Conservation (phyloP, 1,140 invertebrate species). For the Diploscapter pachys region DNA sequence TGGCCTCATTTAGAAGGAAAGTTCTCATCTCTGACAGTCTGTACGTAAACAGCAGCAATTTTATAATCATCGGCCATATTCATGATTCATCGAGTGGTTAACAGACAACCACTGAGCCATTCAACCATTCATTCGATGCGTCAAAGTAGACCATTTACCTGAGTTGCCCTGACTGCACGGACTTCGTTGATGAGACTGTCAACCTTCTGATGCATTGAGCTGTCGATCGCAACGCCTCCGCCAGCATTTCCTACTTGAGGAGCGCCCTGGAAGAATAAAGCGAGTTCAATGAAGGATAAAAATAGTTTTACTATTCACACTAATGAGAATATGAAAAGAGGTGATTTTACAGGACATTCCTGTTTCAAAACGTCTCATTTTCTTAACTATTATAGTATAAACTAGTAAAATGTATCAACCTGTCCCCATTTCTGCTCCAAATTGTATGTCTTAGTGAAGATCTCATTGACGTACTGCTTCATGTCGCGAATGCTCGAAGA, state of each 20-base stretch:
- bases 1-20: conserved; percentile 6
- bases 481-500: conserved; percentile 50
- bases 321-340: too few species aligned
- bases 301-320: too few species aligned
- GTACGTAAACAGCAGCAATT: conserved; percentile 10
- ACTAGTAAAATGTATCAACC: conserved; percentile 25
- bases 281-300: too few species aligned
- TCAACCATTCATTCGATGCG: neutral
- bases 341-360: too few species aligned
- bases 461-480: conserved; percentile 58
- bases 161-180: conserved; percentile 22
- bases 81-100: neutral
- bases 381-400: conserved; percentile 9
- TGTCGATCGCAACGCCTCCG: conserved; percentile 18
- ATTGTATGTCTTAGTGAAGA: conserved; percentile 58
- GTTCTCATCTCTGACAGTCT: conserved; percentile 8
- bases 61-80: conserved; percentile 10
- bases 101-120: too few species aligned
- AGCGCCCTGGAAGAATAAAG: neutral
- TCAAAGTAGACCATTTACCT: neutral
- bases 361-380: conserved; percentile 8
- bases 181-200: conserved; percentile 30
- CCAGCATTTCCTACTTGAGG: conserved; percentile 15
- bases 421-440: conserved; percentile 51
- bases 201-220: conserved; percentile 31